Conservation (phyloP, 2,113 vertebrate species). For the Erinaceus europaeus region DNA sequence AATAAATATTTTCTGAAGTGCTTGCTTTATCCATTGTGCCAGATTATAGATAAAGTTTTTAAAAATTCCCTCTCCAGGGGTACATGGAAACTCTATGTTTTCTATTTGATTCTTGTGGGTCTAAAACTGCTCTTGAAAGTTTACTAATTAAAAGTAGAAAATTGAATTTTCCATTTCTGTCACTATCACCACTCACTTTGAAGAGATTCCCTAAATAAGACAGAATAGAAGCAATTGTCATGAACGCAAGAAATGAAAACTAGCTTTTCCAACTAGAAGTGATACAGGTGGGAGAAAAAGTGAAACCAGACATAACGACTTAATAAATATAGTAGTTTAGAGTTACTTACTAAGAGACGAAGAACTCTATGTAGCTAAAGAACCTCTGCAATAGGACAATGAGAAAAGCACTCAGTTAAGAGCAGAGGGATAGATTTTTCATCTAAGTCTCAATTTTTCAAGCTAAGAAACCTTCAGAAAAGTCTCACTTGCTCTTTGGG, state of each 20-base stretch:
- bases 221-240: neutral
- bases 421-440: neutral
- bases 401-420: neutral
- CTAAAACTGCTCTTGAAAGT: neutral
- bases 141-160: neutral
- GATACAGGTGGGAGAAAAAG: neutral
- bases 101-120: neutral
- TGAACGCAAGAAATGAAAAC: conserved; percentile 30
- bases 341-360: neutral
- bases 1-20: neutral
- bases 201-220: neutral
- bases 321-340: neutral
- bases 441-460: neutral
- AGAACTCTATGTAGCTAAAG: neutral
- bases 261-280: neutral
- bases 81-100: neutral
- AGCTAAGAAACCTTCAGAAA: neutral
- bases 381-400: neutral
- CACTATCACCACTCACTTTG: neutral
- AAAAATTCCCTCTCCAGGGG: neutral
- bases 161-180: neutral
- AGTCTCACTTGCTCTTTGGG: neutral
- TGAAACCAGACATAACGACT: neutral
- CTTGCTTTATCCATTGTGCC: neutral
- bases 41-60: too few relatives aligned